These are phyloP conservation scores for Triplophysa rosa DNA, from an alignment of 2,113 vertebrate species.

Conservation along the genomic window DNA sequence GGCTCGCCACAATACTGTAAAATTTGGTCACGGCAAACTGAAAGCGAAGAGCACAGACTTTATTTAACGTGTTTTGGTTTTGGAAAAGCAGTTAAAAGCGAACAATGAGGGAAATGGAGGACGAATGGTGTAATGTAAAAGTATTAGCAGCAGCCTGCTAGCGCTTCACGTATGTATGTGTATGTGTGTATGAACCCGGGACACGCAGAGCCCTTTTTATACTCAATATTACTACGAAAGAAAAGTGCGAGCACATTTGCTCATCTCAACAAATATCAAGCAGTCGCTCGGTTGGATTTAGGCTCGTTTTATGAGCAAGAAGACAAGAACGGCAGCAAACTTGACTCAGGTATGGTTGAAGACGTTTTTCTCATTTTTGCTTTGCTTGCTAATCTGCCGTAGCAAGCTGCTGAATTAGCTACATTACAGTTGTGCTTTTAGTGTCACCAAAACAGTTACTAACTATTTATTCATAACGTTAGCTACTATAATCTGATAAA, in stretches of 20 bases:
- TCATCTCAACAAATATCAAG: not conserved
- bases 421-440: slow-evolving; percentile 8
- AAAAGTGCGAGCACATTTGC: slow-evolving; percentile 28
- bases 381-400: slow-evolving; percentile 41
- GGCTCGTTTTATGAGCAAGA: slow-evolving; percentile 24
- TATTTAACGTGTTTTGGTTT: slow-evolving; percentile 13
- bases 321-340: slow-evolving; percentile 21
- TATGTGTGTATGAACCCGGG: slow-evolving; percentile 17
- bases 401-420: slow-evolving; percentile 34
- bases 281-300: slow-evolving; percentile 7
- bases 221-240: slow-evolving; percentile 20
- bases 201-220: slow-evolving; percentile 11
- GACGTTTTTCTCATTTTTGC: slow-evolving; percentile 22
- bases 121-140: slow-evolving; percentile 12
- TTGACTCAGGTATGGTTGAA: slow-evolving; percentile 32
- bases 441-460: not conserved
- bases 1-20: slow-evolving; percentile 24
- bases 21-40: slow-evolving; percentile 25
- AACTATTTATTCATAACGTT: not conserved
- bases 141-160: slow-evolving; percentile 40
- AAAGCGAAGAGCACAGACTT: slow-evolving; percentile 10
- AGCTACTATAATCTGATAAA: not conserved
- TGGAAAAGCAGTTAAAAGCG: slow-evolving; percentile 7
- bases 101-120: slow-evolving; percentile 4
- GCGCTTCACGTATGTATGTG: not conserved